phyloP scores from a whole-genome alignment of 2,113 vertebrate species.

The Chunga burmeisteri region DNA sequence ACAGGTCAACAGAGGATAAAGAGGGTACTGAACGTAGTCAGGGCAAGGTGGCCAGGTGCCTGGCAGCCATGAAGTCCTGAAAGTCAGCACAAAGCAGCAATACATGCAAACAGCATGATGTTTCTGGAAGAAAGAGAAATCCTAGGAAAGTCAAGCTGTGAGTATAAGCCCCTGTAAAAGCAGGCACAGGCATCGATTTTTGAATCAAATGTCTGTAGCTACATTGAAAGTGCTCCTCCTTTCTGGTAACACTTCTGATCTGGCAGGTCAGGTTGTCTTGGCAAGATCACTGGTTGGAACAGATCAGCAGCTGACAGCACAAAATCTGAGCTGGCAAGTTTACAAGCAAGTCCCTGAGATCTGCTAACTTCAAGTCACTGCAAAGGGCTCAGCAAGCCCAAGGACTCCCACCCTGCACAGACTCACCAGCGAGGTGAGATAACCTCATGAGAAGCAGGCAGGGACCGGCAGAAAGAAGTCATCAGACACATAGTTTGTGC shows the following conservation, averaged over 20 bases:
- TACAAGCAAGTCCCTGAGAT: background rate
- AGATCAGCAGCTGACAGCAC: background rate
- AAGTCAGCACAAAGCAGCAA: background rate
- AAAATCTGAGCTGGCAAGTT: background rate
- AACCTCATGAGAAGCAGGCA: background rate
- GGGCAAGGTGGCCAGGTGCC: background rate
- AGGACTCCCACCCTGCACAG: background rate
- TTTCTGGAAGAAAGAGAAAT: background rate
- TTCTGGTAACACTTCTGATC: background rate
- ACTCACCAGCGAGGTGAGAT: background rate
- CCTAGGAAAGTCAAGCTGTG: background rate
- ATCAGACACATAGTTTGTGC: background rate
- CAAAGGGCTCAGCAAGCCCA: background rate
- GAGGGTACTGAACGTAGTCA: background rate
- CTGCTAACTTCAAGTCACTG: background rate
- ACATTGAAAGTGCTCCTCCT: background rate
- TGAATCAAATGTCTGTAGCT: background rate
- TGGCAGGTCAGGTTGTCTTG: background rate
- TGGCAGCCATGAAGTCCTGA: background rate
- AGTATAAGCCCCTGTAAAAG: background rate
- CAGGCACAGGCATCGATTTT: background rate
- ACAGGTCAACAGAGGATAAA: background rate
- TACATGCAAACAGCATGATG: background rate
- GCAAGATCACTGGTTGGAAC: background rate
- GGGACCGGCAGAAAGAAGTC: background rate